Base-by-base conservation (phyloP, 2,113 vertebrate genomes). In the Bufo gargarizans region DNA sequence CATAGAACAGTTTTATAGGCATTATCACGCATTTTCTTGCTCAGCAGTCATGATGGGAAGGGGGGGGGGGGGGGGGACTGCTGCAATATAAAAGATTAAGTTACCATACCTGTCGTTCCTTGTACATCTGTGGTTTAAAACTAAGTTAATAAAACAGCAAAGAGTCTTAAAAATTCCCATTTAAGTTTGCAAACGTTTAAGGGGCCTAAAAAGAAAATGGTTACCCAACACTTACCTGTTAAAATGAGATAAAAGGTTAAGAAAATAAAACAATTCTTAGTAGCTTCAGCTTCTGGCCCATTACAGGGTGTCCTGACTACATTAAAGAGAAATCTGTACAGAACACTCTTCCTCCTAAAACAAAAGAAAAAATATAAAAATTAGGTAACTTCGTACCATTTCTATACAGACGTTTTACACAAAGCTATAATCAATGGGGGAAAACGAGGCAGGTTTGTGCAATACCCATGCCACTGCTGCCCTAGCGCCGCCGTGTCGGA, bases 271-370 rank as follows among this genome's bases (percentile, higher is more conserved):
- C 82, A 91, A 94, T 92, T 93, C 95, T 93, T 96, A 94, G 94
- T 95, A 92, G 96, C 93, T 94, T 94, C 93, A 94, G 94, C 94
- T 96, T 94, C 95, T 96, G 95, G 96, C 97, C 98, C 98, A 99
- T 99, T 97, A 97, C 97, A 98, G 95, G 95, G 93, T 93, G 94
- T 95, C 92, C 92, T 92, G 94, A 94, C 89, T 93, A 92, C 92
- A 92, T 91, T 81, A 93, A 94, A 92, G 20, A 22, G 19, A 71
- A 83, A 63, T 55, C 50, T 90, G 90, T 92, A 94, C 90, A 92
- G 92, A 92, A 89, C 59, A 89, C 91, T 90, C 92, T 89, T 90
- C 91, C 89, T 93, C 93, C 95, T 95, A 91, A 14, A 81, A 45
- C 4, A 81, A 81, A 43, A 81, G 33, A 49, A 49, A 49, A 49